Base-by-base conservation (phyloP, 2,797 vertebrate genomes). In the Odontamblyopus rebecca region DNA sequence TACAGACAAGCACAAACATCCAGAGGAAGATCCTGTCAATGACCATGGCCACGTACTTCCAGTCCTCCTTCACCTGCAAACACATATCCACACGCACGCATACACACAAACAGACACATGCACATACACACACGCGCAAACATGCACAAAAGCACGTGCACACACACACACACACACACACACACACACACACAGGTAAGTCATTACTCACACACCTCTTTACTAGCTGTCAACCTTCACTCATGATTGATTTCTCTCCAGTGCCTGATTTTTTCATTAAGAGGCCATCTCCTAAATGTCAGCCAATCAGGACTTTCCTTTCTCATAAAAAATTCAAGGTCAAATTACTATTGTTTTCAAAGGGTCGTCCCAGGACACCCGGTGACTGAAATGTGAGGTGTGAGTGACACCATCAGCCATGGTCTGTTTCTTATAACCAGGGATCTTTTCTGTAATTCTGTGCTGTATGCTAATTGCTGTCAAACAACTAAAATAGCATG, bases 41-140 rank as follows among this genome's bases (percentile, higher is more conserved):
- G 86, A 98, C 97, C 97, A 98, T 96, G 0, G 96, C 97, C 48
- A 98, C 96, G 0, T 97, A 98, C 77, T 97, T 98, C 97, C 97
- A 98, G 88, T 98, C 97, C 68, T 97, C 95, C 82, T 97, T 97
- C 86, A 98, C 96, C 97, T 98, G 84, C 23, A 19, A 65, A 81
- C 66, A 85, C 53, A 23, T 38, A 38, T 35, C 6, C 35, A 35
- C 50, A 15, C 12, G 12, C 5, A 18, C 3, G 8, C 60, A 74
- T 23, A 23, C 23, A 23, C 23, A 23, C 23, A 23, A 23, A 72
- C 41, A 85, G 50, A 87, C 63, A 85, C 41, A 57, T 75, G 81
- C 81, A 82, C 78, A 80, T 68, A 86, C 71, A 74, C 38, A 51
- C 4, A 13, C 61, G 70, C 41, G 83, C 53, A 86, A 86, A 98